These are phyloP conservation scores for Aegotheles bennettii DNA, from an alignment of 2,113 vertebrate genomes.

Conservation along the genomic window DNA sequence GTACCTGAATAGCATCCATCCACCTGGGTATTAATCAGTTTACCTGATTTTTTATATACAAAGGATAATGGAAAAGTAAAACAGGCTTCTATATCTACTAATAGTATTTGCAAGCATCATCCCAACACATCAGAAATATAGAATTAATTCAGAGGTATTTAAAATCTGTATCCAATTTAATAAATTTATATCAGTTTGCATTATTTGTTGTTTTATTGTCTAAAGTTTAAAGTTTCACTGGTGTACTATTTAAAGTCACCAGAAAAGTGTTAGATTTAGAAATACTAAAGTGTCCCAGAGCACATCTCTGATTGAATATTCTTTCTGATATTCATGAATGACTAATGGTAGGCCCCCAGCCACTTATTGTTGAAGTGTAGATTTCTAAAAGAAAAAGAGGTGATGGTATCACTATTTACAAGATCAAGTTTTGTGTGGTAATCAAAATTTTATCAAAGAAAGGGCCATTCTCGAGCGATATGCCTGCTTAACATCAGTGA, in stretches of 20 bases:
- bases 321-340: conserved; percentile 35
- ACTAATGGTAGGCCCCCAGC: conserved; percentile 3
- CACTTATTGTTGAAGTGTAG: background rate
- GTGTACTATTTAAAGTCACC: conserved; percentile 15
- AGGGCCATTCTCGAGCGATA: background rate
- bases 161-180: background rate
- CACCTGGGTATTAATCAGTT: background rate
- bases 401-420: background rate
- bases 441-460: background rate
- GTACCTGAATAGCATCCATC: background rate
- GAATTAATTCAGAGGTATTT: background rate
- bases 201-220: background rate
- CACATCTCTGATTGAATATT: conserved; percentile 32
- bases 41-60: background rate
- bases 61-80: background rate
- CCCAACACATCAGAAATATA: background rate
- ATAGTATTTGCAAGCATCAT: background rate
- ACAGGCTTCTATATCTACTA: background rate
- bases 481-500: background rate
- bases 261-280: conserved; percentile 3
- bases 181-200: background rate
- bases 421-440: background rate
- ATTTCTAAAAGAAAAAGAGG: background rate
- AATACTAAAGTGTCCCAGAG: conserved; percentile 2
- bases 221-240: background rate